Evolutionary conservation across 2,797 vertebrate genomes (phyloP).

Genomic region (Poliocrania exsul): DNA sequence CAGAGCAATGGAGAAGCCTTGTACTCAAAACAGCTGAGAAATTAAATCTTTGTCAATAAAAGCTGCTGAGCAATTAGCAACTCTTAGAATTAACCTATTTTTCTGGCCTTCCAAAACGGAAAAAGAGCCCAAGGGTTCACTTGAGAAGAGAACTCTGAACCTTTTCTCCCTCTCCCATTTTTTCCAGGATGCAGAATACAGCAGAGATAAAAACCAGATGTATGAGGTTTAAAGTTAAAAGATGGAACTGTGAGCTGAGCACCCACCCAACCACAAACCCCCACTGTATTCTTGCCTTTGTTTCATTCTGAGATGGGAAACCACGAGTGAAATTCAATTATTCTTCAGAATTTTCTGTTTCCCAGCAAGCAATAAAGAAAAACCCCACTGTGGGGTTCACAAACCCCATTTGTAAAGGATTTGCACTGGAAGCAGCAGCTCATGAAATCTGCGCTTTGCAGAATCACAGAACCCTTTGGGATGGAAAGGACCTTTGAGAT

Average conservation of each 20-base stretch:
- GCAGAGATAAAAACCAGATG: not conserved
- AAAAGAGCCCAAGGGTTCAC: not conserved
- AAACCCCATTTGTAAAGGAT: not conserved
- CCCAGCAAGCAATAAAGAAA: rapidly evolving
- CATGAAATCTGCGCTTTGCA: rapidly evolving
- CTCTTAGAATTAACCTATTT: not conserved
- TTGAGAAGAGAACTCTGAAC: not conserved
- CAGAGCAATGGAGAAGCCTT: not conserved
- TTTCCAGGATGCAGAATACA: not conserved
- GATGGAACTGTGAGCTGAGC: not conserved
- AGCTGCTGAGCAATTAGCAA: not conserved
- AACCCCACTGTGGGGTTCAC: rapidly evolving
- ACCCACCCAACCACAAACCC: not conserved
- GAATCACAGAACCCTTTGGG: rapidly evolving
- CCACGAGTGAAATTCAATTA: not conserved
- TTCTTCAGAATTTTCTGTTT: not conserved
- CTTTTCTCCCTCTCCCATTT: not conserved
- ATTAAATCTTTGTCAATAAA: not conserved
- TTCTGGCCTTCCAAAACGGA: too few relatives aligned
- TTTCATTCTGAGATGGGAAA: not conserved
- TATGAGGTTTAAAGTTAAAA: not conserved
- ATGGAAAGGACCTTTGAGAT: rapidly evolving
- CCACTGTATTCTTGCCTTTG: not conserved
- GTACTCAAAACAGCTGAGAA: not conserved
- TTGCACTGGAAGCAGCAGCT: not conserved